These are phyloP conservation scores for Himantopus leucocephalus DNA, from an alignment of 2,113 vertebrate species.

Conservation along the genomic window DNA sequence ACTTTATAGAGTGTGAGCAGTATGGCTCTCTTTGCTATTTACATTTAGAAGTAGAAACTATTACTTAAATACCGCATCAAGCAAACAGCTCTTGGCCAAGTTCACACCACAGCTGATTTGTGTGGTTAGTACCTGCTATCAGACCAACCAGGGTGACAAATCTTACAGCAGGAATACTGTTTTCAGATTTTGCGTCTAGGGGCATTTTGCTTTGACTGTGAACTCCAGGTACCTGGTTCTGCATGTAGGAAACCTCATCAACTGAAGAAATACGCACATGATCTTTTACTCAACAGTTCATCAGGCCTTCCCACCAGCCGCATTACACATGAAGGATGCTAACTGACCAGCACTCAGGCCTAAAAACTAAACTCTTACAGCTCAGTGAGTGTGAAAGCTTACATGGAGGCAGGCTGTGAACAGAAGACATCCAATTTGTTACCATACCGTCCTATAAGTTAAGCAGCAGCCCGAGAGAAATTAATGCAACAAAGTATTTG, in stretches of 20 bases:
- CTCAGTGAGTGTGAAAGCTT: background rate
- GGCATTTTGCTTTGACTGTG: background rate
- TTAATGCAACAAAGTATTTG: background rate
- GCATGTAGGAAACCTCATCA: background rate
- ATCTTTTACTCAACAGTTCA: background rate
- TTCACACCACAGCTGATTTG: background rate
- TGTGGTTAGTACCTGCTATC: background rate
- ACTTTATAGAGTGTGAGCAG: background rate
- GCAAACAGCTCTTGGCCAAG: background rate
- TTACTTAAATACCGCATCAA: background rate
- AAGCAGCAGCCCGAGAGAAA: background rate
- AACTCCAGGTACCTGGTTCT: background rate
- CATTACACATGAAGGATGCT: background rate
- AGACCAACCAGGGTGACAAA: background rate
- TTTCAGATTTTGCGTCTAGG: background rate
- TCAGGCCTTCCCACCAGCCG: background rate
- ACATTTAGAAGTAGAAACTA: background rate
- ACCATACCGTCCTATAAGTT: background rate
- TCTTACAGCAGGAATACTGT: background rate
- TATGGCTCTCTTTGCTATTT: background rate
- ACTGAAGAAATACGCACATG: fast-evolving
- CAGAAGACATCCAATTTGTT: background rate
- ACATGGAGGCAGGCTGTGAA: background rate
- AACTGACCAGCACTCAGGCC: background rate
- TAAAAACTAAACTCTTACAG: background rate